Evolutionary conservation across 1,140 invertebrate genomes (phyloP).

Genomic region (Medauroidea extradentata): DNA sequence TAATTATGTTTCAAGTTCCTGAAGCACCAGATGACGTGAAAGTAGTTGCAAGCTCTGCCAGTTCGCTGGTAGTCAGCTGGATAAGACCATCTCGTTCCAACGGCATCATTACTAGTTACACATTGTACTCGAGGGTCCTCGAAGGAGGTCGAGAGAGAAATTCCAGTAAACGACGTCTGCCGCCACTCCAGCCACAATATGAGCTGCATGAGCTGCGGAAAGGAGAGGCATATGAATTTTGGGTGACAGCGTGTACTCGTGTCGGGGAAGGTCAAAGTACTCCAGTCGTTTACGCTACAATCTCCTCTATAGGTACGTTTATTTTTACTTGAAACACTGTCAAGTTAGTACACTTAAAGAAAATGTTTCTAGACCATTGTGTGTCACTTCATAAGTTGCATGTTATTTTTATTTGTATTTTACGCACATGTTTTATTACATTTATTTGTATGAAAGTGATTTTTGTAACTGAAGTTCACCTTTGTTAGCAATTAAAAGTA

Average conservation of each 20-base stretch:
- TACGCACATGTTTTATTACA: too few relatives aligned
- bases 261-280: constrained; percentile 39
- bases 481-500: too few relatives aligned
- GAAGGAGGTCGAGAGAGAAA: constrained; percentile 33
- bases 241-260: constrained; percentile 43
- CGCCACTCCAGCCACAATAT: constrained; percentile 30
- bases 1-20: too few relatives aligned
- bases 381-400: too few relatives aligned
- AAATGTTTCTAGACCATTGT: too few relatives aligned
- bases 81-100: constrained; percentile 42
- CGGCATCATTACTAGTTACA: constrained; percentile 45
- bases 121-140: constrained; percentile 41
- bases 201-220: constrained; percentile 41
- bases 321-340: too few relatives aligned
- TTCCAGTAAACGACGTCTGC: constrained; percentile 26
- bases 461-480: too few relatives aligned
- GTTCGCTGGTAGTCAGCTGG: constrained; percentile 45
- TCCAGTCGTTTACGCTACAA: constrained; percentile 22
- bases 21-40: constrained; percentile 46
- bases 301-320: constrained; percentile 10
- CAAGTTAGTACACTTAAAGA: too few relatives aligned
- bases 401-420: too few relatives aligned
- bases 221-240: constrained; percentile 45
- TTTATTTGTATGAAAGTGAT: too few relatives aligned
- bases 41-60: constrained; percentile 39